Conservation (phyloP, 2,888 invertebrate species). For the Amiota minor region DNA sequence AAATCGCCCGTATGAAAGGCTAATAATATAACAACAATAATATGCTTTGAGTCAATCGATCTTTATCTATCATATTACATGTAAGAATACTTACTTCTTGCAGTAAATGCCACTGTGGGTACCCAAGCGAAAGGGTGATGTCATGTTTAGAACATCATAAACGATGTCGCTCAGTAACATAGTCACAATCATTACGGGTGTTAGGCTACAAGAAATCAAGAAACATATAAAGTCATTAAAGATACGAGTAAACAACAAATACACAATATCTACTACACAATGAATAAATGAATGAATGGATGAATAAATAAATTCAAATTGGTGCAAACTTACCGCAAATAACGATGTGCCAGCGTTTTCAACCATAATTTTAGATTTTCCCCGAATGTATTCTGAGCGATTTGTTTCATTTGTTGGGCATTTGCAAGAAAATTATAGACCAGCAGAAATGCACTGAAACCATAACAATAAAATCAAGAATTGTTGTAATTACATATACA, state of each 20-base stretch:
- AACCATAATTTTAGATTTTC: slow-evolving; percentile 54
- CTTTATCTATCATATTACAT: too few relatives aligned
- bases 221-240: slow-evolving; percentile 3
- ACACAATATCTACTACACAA: slow-evolving; percentile 22
- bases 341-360: slow-evolving; percentile 58
- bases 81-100: slow-evolving; percentile 54
- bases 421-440: slow-evolving; percentile 63
- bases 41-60: too few relatives aligned
- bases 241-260: slow-evolving; percentile 27
- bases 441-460: slow-evolving; percentile 58
- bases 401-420: slow-evolving; percentile 45
- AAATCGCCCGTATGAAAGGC: slow-evolving; percentile 33
- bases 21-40: too few relatives aligned
- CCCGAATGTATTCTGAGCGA: slow-evolving; percentile 46
- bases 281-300: slow-evolving; percentile 30
- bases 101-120: slow-evolving; percentile 61
- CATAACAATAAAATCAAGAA: background rate
- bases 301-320: background rate
- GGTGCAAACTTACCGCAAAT: slow-evolving; percentile 55
- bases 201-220: slow-evolving; percentile 54
- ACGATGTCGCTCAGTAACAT: slow-evolving; percentile 59
- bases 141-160: slow-evolving; percentile 57
- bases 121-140: slow-evolving; percentile 63
- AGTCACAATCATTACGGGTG: slow-evolving; percentile 61
- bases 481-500: background rate